A percentile compares a stretch with the other conserved stretches of the same genome.
Evolutionary conservation across 2,888 invertebrate genomes (phyloP).

Genomic region (Furcula furcula): DNA sequence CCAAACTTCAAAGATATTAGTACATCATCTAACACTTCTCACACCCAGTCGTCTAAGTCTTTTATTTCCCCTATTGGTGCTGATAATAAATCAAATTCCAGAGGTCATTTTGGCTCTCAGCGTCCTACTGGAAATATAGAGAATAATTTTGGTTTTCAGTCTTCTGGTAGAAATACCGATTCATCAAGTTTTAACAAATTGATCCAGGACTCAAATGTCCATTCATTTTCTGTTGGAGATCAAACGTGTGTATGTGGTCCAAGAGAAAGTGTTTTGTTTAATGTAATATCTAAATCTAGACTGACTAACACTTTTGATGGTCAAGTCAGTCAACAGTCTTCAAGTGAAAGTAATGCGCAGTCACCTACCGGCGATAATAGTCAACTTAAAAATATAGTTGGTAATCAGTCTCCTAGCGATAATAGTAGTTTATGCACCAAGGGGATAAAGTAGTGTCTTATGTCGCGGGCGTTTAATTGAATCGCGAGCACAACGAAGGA

Average conservation of each 20-base stretch:
- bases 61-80: background rate
- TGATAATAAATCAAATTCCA: background rate
- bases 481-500: too few relatives aligned
- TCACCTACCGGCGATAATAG: background rate
- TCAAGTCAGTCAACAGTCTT: too few relatives aligned
- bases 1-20: too few relatives aligned
- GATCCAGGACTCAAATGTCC: background rate
- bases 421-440: too few relatives aligned
- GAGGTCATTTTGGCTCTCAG: background rate
- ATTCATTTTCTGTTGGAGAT: background rate
- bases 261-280: background rate
- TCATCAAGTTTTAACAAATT: background rate
- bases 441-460: too few relatives aligned
- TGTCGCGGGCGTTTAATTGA: too few relatives aligned
- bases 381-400: background rate
- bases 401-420: background rate
- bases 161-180: background rate
- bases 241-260: slow-evolving; percentile 1
- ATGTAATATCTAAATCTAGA: background rate
- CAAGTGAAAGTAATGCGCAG: background rate
- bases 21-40: background rate
- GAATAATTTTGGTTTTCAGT: background rate
- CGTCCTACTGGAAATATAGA: background rate
- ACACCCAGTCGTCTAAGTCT: background rate
- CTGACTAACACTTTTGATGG: background rate